Evolutionary conservation across 2,113 vertebrate species (phyloP).

Genomic region (Australoheros scitulus): DNA sequence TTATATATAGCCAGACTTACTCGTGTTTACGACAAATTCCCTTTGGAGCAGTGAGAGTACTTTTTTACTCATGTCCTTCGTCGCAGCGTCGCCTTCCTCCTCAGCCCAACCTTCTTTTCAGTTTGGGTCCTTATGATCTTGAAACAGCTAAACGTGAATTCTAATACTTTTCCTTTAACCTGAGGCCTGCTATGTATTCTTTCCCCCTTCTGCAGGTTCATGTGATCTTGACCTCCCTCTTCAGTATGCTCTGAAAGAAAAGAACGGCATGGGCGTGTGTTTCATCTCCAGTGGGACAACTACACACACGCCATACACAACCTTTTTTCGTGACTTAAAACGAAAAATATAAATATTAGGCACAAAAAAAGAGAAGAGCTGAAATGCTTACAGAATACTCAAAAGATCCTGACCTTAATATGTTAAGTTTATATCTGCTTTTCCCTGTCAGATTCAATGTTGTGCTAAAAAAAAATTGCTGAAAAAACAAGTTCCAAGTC

Average conservation of each 20-base stretch:
- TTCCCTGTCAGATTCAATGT: constrained; percentile 34
- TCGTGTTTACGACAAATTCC: constrained; percentile 46
- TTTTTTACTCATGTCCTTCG: constrained; percentile 13
- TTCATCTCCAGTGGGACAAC: background rate
- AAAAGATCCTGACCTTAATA: constrained; percentile 31
- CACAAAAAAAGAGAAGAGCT: background rate
- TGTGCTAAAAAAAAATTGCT: background rate
- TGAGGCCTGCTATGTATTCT: background rate
- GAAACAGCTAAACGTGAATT: constrained; percentile 1
- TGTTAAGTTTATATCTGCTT: constrained; percentile 28
- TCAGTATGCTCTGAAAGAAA: background rate
- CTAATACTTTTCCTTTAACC: constrained; percentile 17
- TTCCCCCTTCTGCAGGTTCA: background rate
- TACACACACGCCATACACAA: background rate
- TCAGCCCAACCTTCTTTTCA: background rate
- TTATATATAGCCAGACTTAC: constrained; percentile 11
- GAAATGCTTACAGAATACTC: constrained; percentile 1
- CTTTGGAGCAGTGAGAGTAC: constrained; percentile 54
- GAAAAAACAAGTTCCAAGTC: constrained; percentile 27
- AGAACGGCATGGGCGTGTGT: background rate
- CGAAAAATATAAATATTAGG: background rate
- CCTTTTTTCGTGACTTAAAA: background rate
- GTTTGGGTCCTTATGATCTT: background rate
- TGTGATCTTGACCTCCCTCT: background rate
- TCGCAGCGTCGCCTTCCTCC: background rate